Percentiles rank a stretch among this genome's conserved stretches.
Conservation (phyloP, 2,888 invertebrate genomes). For the Scaptomyza cyrtandrae region DNA sequence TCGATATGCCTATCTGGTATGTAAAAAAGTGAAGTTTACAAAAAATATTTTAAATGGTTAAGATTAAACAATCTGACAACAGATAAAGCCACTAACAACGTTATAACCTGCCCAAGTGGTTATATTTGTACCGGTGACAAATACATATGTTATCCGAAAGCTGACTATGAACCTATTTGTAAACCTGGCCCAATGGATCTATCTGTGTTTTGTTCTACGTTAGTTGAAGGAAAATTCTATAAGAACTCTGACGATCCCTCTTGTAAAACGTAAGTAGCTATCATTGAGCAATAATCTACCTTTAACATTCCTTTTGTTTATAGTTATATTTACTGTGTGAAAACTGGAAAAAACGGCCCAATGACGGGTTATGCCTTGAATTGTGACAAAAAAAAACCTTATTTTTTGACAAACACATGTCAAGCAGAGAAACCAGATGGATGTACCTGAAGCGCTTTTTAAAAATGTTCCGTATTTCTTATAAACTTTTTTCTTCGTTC, state of each 20-base stretch:
- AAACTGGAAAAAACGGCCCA: conserved; percentile 8
- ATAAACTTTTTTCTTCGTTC: neutral
- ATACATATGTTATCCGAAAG: conserved; percentile 49
- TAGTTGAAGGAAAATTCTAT: too few species aligned
- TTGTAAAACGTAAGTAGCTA: conserved; percentile 40
- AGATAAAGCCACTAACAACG: conserved; percentile 35
- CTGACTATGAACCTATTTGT: conserved; percentile 35
- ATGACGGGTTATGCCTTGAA: fast-evolving
- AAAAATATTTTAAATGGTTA: neutral
- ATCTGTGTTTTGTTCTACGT: conserved; percentile 1
- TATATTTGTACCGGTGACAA: conserved; percentile 57
- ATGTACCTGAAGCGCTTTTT: conserved; percentile 24
- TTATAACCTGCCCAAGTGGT: conserved; percentile 43
- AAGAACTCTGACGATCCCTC: conserved; percentile 44
- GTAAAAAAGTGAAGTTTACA: conserved; percentile 14
- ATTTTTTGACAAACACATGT: conserved; percentile 31
- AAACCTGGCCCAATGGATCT: conserved; percentile 2
- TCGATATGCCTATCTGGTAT: conserved; percentile 57
- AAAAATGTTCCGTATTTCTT: neutral
- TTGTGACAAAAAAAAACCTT: conserved; percentile 14
- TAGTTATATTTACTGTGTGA: conserved; percentile 17
- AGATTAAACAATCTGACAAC: neutral
- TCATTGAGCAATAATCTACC: neutral
- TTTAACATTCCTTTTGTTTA: neutral
- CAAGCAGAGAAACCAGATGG: conserved; percentile 18